Percentiles rank a stretch among this genome's conserved stretches.
These are phyloP conservation scores for Myotis brandtii DNA, from an alignment of 2,113 vertebrate genomes.

Conservation along the genomic window DNA sequence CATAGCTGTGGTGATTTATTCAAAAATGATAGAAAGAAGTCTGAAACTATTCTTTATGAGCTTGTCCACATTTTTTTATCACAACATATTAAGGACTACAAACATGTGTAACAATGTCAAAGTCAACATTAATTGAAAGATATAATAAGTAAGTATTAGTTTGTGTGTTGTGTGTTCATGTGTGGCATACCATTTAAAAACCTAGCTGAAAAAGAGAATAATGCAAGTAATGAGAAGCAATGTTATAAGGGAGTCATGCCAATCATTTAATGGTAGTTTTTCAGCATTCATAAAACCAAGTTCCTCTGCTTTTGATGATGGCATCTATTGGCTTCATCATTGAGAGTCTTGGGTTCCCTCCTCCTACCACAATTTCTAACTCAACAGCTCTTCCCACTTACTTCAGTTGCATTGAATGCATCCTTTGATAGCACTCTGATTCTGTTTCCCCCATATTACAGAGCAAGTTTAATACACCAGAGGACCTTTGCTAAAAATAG, in stretches of 20 bases:
- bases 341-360: not conserved
- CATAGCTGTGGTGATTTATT: not conserved
- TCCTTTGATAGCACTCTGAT: not conserved
- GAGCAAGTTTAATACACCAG: not conserved
- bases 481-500: not conserved
- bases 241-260: not conserved
- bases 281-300: not conserved
- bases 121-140: not conserved
- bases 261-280: not conserved
- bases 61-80: not conserved
- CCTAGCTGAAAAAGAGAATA: not conserved
- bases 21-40: not conserved
- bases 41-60: not conserved
- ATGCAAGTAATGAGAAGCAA: not conserved
- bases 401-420: accelerated
- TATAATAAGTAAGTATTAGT: not conserved
- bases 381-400: not conserved
- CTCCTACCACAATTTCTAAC: not conserved
- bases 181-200: not conserved
- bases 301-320: not conserved
- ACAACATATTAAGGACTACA: not conserved
- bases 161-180: not conserved
- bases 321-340: not conserved
- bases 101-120: not conserved
- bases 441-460: not conserved